Evolutionary conservation across 2,888 invertebrate species (phyloP).

Genomic region (Drosophila stalkeri): DNA sequence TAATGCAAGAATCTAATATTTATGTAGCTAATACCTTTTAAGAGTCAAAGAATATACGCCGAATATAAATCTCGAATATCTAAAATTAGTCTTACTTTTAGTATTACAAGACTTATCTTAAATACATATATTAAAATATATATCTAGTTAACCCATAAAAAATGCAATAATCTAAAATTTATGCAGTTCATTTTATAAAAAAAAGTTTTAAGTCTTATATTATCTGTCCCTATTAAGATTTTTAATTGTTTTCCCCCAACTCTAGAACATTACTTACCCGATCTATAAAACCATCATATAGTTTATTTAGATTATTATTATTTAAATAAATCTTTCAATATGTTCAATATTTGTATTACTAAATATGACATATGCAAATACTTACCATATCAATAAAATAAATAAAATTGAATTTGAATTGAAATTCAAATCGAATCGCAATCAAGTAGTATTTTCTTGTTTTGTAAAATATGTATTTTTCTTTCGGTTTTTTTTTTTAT

Average conservation of each 20-base stretch:
- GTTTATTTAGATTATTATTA: too few relatives aligned
- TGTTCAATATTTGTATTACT: not conserved
- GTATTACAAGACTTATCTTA: too few relatives aligned
- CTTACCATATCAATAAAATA: not conserved
- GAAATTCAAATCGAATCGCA: not conserved
- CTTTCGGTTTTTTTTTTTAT: constrained; percentile 34
- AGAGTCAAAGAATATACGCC: too few relatives aligned
- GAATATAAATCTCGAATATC: too few relatives aligned
- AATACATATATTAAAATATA: too few relatives aligned
- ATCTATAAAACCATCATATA: not conserved
- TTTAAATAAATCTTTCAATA: not conserved
- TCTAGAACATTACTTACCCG: constrained; percentile 4
- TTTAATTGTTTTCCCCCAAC: not conserved
- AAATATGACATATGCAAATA: not conserved
- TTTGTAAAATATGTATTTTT: constrained; percentile 56
- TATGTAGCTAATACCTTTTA: too few relatives aligned
- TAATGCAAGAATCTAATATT: too few relatives aligned
- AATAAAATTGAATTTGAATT: not conserved
- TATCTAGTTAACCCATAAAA: too few relatives aligned
- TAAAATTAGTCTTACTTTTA: too few relatives aligned
- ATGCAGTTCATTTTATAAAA: not conserved
- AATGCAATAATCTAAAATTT: not conserved
- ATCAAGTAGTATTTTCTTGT: constrained; percentile 5
- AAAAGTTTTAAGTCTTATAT: not conserved
- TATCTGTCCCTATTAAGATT: too few relatives aligned